Conservation (phyloP, 2,888 invertebrate species). For the Heliconius erato region DNA sequence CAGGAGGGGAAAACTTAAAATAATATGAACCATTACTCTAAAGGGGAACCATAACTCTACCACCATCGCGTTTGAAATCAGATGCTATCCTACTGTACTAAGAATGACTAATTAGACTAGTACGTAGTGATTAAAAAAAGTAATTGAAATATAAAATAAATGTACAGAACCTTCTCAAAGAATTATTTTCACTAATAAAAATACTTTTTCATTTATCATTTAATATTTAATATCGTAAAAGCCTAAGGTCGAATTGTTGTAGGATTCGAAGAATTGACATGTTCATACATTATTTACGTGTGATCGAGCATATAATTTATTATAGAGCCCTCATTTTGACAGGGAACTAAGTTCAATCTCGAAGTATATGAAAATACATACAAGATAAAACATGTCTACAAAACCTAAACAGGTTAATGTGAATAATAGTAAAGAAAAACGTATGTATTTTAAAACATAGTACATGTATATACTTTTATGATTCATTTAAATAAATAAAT, state of each 20-base stretch:
- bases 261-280: conserved; percentile 16
- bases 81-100: too few species aligned
- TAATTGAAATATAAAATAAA: background rate
- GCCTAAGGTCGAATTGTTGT: background rate
- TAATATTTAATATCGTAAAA: conserved; percentile 27
- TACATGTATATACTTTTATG: background rate
- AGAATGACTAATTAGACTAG: too few species aligned
- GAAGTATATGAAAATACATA: background rate
- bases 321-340: conserved; percentile 1
- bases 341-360: background rate
- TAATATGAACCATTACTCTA: too few species aligned
- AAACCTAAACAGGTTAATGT: conserved; percentile 8
- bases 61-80: too few species aligned
- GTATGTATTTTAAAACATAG: background rate
- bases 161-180: background rate
- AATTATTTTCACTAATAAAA: background rate
- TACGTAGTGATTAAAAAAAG: too few species aligned
- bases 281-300: conserved; percentile 30
- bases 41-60: too few species aligned
- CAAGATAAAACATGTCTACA: background rate
- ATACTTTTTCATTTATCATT: conserved; percentile 17
- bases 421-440: background rate
- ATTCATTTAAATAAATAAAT: too few species aligned
- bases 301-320: conserved; percentile 14
- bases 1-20: too few species aligned